Percentiles rank a stretch among this genome's conserved stretches.
These are phyloP conservation scores for Tinamus major DNA, from an alignment of 2,797 vertebrate genomes.

Conservation along the genomic window DNA sequence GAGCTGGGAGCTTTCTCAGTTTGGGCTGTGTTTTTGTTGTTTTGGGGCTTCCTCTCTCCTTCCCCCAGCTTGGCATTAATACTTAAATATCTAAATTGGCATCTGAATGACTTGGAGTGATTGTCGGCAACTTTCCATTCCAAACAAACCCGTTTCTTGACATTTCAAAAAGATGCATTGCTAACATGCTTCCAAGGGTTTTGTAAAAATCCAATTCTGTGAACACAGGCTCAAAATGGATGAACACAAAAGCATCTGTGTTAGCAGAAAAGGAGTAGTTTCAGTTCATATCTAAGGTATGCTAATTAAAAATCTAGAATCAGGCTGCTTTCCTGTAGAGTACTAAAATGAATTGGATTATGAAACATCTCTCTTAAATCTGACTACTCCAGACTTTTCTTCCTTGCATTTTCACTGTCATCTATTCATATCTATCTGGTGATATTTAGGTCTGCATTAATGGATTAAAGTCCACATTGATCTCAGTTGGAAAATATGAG, in stretches of 20 bases:
- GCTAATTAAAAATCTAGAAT: constrained; percentile 78
- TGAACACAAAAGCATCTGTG: constrained; percentile 69
- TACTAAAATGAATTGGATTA: constrained; percentile 70
- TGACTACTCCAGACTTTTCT: constrained; percentile 57
- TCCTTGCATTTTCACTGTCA: constrained; percentile 58
- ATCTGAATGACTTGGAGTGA: constrained; percentile 44
- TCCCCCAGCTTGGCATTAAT: constrained; percentile 8
- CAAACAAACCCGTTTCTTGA: constrained; percentile 54
- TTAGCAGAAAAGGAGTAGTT: constrained; percentile 67
- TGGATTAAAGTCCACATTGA: constrained; percentile 77
- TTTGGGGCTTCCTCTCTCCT: neutral
- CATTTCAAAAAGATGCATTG: constrained; percentile 65
- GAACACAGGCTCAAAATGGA: constrained; percentile 52
- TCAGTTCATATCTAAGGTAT: constrained; percentile 68
- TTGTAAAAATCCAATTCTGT: constrained; percentile 65
- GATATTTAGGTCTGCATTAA: constrained; percentile 75
- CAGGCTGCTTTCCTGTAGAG: constrained; percentile 68
- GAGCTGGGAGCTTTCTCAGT: constrained; percentile 25
- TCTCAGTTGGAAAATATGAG: constrained; percentile 81
- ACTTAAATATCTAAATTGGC: constrained; percentile 57
- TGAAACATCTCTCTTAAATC: constrained; percentile 68
- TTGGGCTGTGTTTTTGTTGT: neutral
- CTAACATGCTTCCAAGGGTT: constrained; percentile 56
- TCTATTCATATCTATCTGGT: constrained; percentile 73
- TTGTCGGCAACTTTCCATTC: constrained; percentile 44